Conservation (phyloP, 1,140 invertebrate species). For the Euborellia annulipes region DNA sequence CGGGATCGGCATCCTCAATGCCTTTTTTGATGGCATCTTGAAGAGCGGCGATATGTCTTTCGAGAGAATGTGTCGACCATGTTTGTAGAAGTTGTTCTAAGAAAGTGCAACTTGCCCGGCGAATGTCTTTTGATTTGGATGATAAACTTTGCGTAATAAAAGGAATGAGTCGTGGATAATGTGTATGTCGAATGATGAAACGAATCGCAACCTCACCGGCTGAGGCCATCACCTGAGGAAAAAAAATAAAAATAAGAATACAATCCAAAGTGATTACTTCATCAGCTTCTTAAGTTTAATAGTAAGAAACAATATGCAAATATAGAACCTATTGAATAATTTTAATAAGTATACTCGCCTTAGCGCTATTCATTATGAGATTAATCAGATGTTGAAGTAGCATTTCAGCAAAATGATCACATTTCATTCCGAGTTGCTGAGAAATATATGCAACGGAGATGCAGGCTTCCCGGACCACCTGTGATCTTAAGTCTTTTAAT, state of each 20-base stretch:
- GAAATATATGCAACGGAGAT: constrained; percentile 86
- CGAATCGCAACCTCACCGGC: constrained; percentile 71
- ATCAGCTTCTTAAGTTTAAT: no score
- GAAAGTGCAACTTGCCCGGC: constrained; percentile 67
- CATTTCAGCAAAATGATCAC: constrained; percentile 71
- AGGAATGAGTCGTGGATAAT: constrained; percentile 68
- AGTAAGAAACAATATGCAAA: no score
- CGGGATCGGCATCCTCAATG: constrained; percentile 80
- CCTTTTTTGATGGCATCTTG: constrained; percentile 78
- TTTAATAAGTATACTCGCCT: constrained; percentile 35
- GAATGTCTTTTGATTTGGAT: constrained; percentile 86
- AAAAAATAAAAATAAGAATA: constrained; percentile 8
- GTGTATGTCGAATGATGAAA: constrained; percentile 81
- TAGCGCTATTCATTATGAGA: constrained; percentile 90
- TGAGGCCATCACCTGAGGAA: constrained; percentile 79
- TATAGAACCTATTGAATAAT: no score
- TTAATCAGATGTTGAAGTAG: constrained; percentile 72
- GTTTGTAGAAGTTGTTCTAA: constrained; percentile 66
- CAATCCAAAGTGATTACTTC: constrained; percentile 2
- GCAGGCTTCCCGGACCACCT: constrained; percentile 87
- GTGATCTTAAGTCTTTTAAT: constrained; percentile 58
- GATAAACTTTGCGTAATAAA: constrained; percentile 64
- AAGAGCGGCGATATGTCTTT: constrained; percentile 60
- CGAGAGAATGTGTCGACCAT: constrained; percentile 68
- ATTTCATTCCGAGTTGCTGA: constrained; percentile 61